Base-by-base conservation (phyloP, 2,797 vertebrate species). In the Amblyopsis hoosieri region DNA sequence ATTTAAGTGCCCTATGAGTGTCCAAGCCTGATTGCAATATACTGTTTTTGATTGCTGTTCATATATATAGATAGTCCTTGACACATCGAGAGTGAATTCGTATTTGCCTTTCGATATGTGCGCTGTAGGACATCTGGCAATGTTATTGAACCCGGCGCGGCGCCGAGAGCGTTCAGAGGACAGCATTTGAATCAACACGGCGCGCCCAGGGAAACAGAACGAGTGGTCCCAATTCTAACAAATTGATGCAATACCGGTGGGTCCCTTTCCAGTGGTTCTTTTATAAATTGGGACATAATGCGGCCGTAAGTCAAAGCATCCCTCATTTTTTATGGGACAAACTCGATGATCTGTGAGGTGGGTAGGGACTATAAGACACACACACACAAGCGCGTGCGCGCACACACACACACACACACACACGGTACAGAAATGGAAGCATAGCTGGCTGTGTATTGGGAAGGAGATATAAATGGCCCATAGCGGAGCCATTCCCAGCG, bases 381-480 rank as follows among this genome's bases (percentile, higher is more conserved):
- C 61, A 62, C 61, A 58, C 66, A 29, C 31, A 76, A 23, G 23
- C 23, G 23, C 23, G 23, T 23, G 23, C 23, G 23, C 19, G 19
- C 19, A 1, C 23, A 23, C 57, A 57, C 64, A 60, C 63, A 67
- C 60, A 72, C 62, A 50, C 53, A 14, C 6, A 13, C 54, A 33
- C 23, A 29, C 47, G 7, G 8, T 85, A 84, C 83, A 85, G 78
- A 82, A 80, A 67, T 71, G 76, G 81, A 58, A 76, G 69, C 60
- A 66, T 73, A 64, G 64, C 74, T 60, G 42, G 55, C 72, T 59
- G 69, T 65, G 76, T 81, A 72, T 82, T 67, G 73, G 78, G 81
- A 78, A 75, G 69, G 74, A 37, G 86, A 89, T 90, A 89, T 91
- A 88, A 91, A 92, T 88, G 90, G 86, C 80, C 81, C 81, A 80